These are phyloP conservation scores for Ophiodon elongatus DNA, from an alignment of 2,113 vertebrate genomes.

Conservation along the genomic window DNA sequence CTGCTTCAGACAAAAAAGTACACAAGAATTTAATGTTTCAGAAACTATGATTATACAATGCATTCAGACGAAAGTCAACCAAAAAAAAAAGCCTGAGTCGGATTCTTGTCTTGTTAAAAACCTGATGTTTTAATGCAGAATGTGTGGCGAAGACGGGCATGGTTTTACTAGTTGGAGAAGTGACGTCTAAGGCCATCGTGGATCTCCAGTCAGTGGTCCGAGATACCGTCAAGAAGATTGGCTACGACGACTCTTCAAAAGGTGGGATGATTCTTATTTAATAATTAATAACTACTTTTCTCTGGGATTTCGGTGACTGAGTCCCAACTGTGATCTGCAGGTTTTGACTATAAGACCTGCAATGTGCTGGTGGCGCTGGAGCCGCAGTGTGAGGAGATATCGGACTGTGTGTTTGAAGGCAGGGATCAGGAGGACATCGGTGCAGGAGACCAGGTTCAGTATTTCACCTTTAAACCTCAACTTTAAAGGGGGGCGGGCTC, in stretches of 20 bases:
- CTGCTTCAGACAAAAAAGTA: not conserved
- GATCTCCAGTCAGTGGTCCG: conserved; percentile 81
- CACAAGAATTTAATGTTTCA: not conserved
- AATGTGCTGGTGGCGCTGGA: conserved; percentile 83
- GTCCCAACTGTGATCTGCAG: conserved; percentile 52
- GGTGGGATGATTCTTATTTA: conserved; percentile 51
- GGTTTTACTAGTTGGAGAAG: conserved; percentile 83
- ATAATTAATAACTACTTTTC: not conserved
- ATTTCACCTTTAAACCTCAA: not conserved
- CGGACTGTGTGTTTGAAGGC: conserved; percentile 82
- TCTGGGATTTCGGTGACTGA: not conserved
- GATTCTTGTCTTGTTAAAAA: not conserved
- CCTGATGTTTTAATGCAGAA: conserved; percentile 57
- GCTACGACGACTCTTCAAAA: conserved; percentile 83
- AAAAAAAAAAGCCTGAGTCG: not conserved
- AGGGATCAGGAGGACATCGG: conserved; percentile 81
- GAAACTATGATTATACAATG: not conserved
- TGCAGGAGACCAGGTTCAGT: conserved; percentile 83
- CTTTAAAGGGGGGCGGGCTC: no score
- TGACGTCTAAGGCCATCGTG: conserved; percentile 80
- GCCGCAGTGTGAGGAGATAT: conserved; percentile 80
- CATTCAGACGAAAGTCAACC: not conserved
- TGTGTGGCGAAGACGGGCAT: conserved; percentile 84
- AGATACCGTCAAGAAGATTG: conserved; percentile 81
- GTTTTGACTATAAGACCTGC: conserved; percentile 87